Evolutionary conservation across 2,797 vertebrate species (phyloP).

Genomic region (Melanotaenia boesemani): DNA sequence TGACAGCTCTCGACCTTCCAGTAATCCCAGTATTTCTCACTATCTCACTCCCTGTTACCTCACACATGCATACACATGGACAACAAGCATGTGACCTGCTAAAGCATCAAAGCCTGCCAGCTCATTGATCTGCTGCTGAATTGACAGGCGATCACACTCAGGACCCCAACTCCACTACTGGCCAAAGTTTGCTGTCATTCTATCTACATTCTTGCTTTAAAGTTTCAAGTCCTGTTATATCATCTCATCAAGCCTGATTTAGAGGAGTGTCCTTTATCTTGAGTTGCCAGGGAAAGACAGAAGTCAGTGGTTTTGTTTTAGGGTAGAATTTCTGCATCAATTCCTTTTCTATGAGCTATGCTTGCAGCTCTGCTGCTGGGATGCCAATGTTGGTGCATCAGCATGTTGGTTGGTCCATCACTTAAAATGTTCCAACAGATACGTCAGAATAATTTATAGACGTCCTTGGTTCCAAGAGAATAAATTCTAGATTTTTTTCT

Average conservation of each 20-base stretch:
- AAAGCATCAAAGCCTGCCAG: slow-evolving; percentile 70
- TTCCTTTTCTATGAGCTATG: slow-evolving; percentile 23
- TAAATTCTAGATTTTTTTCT: background rate
- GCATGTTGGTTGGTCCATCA: background rate
- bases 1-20: slow-evolving; percentile 79
- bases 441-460: background rate
- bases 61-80: slow-evolving; percentile 51
- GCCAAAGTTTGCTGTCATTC: slow-evolving; percentile 48
- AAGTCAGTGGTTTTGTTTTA: slow-evolving; percentile 15
- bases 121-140: slow-evolving; percentile 71
- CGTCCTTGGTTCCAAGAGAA: background rate
- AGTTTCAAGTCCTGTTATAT: slow-evolving; percentile 49
- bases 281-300: slow-evolving; percentile 20
- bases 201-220: slow-evolving; percentile 70
- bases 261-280: slow-evolving; percentile 41
- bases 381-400: background rate
- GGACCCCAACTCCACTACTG: slow-evolving; percentile 68
- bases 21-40: slow-evolving; percentile 79
- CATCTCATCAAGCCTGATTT: slow-evolving; percentile 33
- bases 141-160: slow-evolving; percentile 67
- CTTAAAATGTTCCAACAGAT: slow-evolving; percentile 14
- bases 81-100: slow-evolving; percentile 68
- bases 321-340: slow-evolving; percentile 10
- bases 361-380: background rate
- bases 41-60: slow-evolving; percentile 78